Evolutionary conservation across 2,797 vertebrate genomes (phyloP).

Genomic region (Simalia tracyae): DNA sequence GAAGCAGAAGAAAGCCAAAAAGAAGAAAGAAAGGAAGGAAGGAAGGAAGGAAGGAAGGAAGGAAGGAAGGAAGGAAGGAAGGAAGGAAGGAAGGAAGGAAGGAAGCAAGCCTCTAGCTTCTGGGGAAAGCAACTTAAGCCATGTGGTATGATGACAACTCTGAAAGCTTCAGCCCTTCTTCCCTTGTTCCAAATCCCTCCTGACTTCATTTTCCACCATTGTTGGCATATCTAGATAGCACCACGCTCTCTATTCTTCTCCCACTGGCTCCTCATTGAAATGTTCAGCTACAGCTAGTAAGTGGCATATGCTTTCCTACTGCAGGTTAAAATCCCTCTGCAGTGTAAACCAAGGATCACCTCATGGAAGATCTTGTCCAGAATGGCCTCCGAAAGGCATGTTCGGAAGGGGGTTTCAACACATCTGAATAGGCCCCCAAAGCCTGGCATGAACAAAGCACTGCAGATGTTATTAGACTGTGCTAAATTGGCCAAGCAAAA

Average conservation of each 20-base stretch:
- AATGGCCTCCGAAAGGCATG: slow-evolving; percentile 20
- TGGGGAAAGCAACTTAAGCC: not conserved
- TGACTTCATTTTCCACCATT: not conserved
- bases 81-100: not conserved
- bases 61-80: too few relatives aligned
- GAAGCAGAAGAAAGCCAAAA: not conserved
- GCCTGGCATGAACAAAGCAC: slow-evolving; percentile 13
- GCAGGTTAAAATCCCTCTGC: not conserved
- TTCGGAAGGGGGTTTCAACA: slow-evolving; percentile 26
- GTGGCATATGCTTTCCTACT: not conserved
- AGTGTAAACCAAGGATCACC: not conserved
- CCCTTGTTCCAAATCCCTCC: not conserved
- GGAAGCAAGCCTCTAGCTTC: not conserved
- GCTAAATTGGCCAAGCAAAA: slow-evolving; percentile 36
- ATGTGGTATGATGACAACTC: not conserved
- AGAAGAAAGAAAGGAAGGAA: too few relatives aligned
- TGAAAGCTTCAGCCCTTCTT: not conserved
- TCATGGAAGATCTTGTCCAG: slow-evolving; percentile 20
- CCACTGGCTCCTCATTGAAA: not conserved
- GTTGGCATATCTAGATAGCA: not conserved
- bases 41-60: not conserved
- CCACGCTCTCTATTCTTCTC: not conserved
- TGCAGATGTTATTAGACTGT: slow-evolving; percentile 35
- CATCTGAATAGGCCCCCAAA: slow-evolving; percentile 25
- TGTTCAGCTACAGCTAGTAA: not conserved